Conservation (phyloP, 2,113 vertebrate genomes). For the Platichthys stellatus region DNA sequence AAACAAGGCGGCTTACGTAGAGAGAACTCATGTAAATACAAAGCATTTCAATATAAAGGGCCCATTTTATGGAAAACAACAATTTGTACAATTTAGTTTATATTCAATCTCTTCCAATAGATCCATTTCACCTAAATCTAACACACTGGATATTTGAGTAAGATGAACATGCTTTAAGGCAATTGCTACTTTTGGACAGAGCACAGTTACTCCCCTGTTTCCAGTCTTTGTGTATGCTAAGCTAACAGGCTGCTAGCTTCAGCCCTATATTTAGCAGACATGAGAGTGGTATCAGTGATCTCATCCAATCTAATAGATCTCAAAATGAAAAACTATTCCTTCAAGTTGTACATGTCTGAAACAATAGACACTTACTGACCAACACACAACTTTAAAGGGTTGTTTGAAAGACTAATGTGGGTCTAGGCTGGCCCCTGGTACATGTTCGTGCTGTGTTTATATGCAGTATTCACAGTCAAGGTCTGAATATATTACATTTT, state of each 20-base stretch:
- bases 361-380: neutral
- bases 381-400: neutral
- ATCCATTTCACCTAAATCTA: too few relatives aligned
- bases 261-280: neutral
- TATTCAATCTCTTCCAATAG: too few relatives aligned
- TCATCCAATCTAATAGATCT: neutral
- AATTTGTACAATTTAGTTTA: too few relatives aligned
- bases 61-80: too few relatives aligned
- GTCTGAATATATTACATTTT: slow-evolving; percentile 77
- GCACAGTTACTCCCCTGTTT: neutral
- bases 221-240: neutral
- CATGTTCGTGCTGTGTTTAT: slow-evolving; percentile 20
- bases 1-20: too few relatives aligned
- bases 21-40: too few relatives aligned
- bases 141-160: neutral
- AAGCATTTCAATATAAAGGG: too few relatives aligned
- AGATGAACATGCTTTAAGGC: neutral
- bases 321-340: neutral
- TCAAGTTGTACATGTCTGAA: neutral
- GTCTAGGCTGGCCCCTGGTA: slow-evolving; percentile 8
- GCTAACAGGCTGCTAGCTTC: neutral
- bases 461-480: slow-evolving; percentile 79
- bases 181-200: neutral
- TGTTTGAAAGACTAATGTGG: slow-evolving; percentile 6
- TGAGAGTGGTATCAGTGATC: neutral